Base-by-base conservation (phyloP, 2,113 vertebrate species). In the Cinclus cinclus region DNA sequence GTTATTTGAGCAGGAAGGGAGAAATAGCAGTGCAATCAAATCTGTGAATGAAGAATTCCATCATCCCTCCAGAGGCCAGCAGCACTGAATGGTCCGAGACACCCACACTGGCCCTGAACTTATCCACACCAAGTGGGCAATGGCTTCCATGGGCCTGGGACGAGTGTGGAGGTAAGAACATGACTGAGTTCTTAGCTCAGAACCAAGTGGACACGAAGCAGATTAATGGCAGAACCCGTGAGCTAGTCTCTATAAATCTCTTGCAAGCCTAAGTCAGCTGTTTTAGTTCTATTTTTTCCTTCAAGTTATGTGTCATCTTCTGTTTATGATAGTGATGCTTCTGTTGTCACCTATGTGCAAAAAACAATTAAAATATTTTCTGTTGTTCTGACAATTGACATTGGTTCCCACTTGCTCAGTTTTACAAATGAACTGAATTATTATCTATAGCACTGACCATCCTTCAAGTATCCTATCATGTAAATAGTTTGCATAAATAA, bases 401-500 rank as follows among this genome's bases (percentile, higher is more conserved):
- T 65, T 86, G 41, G 49, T 69, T 95, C 62, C 28, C 2, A 2
- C 60, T 91, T 84, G 76, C 42, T 94, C 84, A 90, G 60, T 81
- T 91, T 94, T 94, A 81, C 37, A 90, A 93, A 87, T 77, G 58
- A 87, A 71, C 63, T 83, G 68, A 13, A 4, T 90, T 91, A 94
- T 95, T 83, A 85, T 94, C 67, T 92, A 7, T 80, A 92, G 44
- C 27, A 67, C 42, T 92, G 92, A 68, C 96, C 87, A 87, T 92
- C 71, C 75, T 95, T 91, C 89, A 87, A 85, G 33, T 79, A 92
- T 86, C 64, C 82, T 84, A 83, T 95, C 52, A 52, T 82, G 59
- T 87, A 92, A 95, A 67, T 96, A 87, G 69, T 90, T 95, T 60
- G 37, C 95, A 90, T 96, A 95, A 97, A 96, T 97, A 97, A 97